phyloP scores from a whole-genome alignment of 2,797 vertebrate species.

The Sphenopsis melanotis region DNA sequence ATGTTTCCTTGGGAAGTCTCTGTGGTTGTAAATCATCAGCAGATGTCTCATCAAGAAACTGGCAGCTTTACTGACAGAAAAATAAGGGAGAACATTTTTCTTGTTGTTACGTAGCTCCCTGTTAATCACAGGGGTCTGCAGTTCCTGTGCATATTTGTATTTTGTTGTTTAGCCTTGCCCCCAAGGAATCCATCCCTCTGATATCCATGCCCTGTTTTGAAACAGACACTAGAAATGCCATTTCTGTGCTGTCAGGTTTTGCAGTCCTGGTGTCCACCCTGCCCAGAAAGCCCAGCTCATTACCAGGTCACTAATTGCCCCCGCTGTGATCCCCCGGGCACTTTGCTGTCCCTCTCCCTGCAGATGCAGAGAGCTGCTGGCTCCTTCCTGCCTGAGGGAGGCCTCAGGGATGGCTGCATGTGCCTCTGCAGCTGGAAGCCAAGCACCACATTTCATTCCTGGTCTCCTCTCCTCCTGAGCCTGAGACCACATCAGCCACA shows the following conservation, averaged over 20 bases:
- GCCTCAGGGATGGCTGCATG: background rate
- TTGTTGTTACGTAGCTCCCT: background rate
- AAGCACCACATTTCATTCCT: background rate
- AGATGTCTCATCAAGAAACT: background rate
- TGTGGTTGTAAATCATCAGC: background rate
- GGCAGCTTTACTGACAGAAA: background rate
- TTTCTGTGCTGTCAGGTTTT: background rate
- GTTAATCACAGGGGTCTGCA: background rate
- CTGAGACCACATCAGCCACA: background rate
- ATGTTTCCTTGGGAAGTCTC: background rate
- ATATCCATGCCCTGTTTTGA: background rate
- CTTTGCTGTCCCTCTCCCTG: background rate
- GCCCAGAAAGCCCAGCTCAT: background rate
- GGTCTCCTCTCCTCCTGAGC: background rate
- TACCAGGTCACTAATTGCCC: background rate
- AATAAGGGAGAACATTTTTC: background rate
- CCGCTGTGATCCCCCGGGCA: fast-evolving
- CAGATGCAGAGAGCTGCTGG: background rate
- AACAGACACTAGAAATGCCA: background rate
- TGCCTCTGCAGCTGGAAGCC: background rate
- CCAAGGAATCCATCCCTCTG: background rate
- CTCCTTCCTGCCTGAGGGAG: background rate
- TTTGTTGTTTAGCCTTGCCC: background rate
- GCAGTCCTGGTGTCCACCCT: background rate
- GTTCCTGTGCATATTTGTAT: background rate